These are phyloP conservation scores for Tinea semifulvella DNA, from an alignment of 2,888 invertebrate genomes.

Conservation along the genomic window DNA sequence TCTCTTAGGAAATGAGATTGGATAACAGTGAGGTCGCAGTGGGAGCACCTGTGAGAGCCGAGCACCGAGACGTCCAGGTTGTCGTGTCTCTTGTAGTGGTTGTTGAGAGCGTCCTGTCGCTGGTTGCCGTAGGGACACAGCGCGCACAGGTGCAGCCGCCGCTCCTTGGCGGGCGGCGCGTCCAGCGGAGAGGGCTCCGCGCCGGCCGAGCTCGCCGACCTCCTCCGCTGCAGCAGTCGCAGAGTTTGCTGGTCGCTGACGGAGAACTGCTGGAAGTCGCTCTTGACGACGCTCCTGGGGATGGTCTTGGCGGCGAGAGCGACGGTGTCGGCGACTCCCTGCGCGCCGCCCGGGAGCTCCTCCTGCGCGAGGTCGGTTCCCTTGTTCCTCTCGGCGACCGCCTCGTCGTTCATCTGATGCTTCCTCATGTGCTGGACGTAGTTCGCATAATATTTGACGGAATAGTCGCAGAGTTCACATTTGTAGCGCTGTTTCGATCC, in stretches of 20 bases:
- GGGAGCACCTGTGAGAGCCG: slow-evolving; percentile 76
- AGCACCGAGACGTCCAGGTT: slow-evolving; percentile 64
- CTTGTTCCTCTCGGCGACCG: slow-evolving; percentile 66
- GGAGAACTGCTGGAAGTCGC: slow-evolving; percentile 64
- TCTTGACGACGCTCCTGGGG: slow-evolving; percentile 47
- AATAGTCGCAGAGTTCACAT: slow-evolving; percentile 87
- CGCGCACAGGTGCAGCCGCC: slow-evolving; percentile 73
- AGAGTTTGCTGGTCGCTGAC: slow-evolving; percentile 71
- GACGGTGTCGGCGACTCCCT: slow-evolving; percentile 39
- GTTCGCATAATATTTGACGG: slow-evolving; percentile 87
- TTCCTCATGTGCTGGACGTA: slow-evolving; percentile 84
- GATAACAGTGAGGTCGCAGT: slow-evolving; percentile 83
- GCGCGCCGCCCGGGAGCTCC: slow-evolving; percentile 31
- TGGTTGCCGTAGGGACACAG: slow-evolving; percentile 83
- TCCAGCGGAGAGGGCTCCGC: slow-evolving; percentile 47
- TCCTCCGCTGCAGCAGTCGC: slow-evolving; percentile 64
- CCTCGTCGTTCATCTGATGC: slow-evolving; percentile 77
- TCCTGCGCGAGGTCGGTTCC: slow-evolving; percentile 33
- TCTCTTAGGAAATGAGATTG: slow-evolving; percentile 79
- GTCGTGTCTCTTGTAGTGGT: slow-evolving; percentile 79
- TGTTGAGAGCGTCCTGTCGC: slow-evolving; percentile 75
- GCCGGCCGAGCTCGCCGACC: slow-evolving; percentile 45
- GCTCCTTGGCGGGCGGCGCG: slow-evolving; percentile 58
- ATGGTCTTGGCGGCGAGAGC: slow-evolving; percentile 58
- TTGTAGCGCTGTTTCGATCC: slow-evolving; percentile 85